Evolutionary conservation across 1,140 invertebrate species (phyloP), one percentile per base, ranked within the genome.

Genomic region (Leptinotarsa undecemlineata): DNA sequence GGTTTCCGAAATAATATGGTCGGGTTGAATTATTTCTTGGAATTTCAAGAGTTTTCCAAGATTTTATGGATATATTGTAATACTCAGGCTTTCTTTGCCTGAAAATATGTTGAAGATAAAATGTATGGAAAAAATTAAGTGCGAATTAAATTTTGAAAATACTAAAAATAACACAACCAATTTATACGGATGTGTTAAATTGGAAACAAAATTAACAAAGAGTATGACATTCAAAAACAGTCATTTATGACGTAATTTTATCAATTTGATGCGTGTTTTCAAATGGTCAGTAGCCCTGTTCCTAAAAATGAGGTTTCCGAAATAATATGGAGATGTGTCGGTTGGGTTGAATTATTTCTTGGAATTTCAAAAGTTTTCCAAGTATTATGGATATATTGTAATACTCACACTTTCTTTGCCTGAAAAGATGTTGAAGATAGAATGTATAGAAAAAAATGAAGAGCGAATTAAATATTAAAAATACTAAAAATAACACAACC

Each of bases 271-370:
- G 17, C 20, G 17, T 19, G 60, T 64, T 64, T 64, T 64, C 11
- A 26, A 64, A 64, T 64, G 62, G 62, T 64, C 21, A 64, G 2
- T 64, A 20, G 26, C 62, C 62, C 62, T 23, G 62, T 20, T 15
- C 62, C 20, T 19, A 57, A 57, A 3, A 14, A n/a, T 57, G 0
- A 2, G 51, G 51, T 57, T 57, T 23, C n/a, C 62, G 23, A 23
- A 64, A 20, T 64, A 64, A 64, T 20, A 64, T 64, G 60, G 13
- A 19, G 11, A 61, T 8, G 33, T 61, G 17, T 61, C 20, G 23
- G 13, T 15, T 3, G 5, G 15, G 20, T 15, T 21, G 62, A 64
- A 20, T 4, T 23, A 6, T 2, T 64, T 64, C 62, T 64, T 64
- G 62, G 62, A 26, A 64, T 21, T 19, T 14, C 20, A 26, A 19